phyloP scores from a whole-genome alignment of 2,888 invertebrate species.

The Phengaris alcon region DNA sequence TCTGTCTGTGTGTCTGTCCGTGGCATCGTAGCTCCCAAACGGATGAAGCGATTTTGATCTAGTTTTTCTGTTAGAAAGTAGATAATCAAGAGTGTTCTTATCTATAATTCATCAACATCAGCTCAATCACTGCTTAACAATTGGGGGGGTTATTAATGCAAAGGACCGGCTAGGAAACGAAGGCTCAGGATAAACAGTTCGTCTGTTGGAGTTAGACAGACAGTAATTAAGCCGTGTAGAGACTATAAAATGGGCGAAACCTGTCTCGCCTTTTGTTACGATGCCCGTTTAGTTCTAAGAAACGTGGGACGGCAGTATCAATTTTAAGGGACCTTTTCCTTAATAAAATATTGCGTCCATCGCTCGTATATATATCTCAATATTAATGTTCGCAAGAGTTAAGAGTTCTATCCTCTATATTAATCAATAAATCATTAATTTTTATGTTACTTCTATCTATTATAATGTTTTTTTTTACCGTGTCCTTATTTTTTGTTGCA shows the following conservation, averaged over 20 bases:
- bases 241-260: not conserved
- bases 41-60: too few species aligned
- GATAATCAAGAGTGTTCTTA: too few species aligned
- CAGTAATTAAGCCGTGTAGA: not conserved
- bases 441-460: constrained; percentile 35
- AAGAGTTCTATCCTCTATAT: not conserved
- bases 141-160: too few species aligned
- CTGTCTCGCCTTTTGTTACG: constrained; percentile 1
- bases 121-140: too few species aligned
- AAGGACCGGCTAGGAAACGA: too few species aligned
- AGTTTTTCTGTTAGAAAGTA: too few species aligned
- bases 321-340: constrained; percentile 19
- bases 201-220: not conserved
- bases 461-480: constrained; percentile 46
- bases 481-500: constrained; percentile 54
- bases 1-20: too few species aligned
- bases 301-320: constrained; percentile 12
- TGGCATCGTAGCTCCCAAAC: too few species aligned
- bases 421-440: constrained; percentile 6
- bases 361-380: not conserved
- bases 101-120: too few species aligned
- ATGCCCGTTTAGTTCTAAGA: not conserved
- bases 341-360: not conserved
- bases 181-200: not conserved
- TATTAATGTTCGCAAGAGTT: not conserved